phyloP scores from a whole-genome alignment of 1,140 invertebrate genomes.

The Coenobita brevimanus region DNA sequence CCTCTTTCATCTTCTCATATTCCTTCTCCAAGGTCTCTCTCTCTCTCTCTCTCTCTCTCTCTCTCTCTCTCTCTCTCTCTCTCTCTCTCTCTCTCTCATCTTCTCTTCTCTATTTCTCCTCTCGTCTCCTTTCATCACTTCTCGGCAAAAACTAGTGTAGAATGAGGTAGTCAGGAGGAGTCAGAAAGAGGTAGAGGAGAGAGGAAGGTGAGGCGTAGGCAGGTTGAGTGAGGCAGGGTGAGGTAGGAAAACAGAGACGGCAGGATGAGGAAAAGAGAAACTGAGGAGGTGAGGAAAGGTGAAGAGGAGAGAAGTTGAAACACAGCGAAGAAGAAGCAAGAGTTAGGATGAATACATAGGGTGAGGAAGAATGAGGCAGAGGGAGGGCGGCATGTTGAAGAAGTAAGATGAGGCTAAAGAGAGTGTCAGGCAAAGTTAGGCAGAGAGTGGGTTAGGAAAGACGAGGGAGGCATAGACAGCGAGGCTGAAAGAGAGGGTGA shows the following conservation, averaged over 20 bases:
- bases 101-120: constrained; percentile 11
- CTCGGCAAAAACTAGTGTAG: no score
- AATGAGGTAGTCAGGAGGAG: not conserved
- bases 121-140: no score
- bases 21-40: not conserved
- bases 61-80: constrained; percentile 22
- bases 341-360: not conserved
- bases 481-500: no score
- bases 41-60: constrained; percentile 22
- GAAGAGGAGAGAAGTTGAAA: not conserved
- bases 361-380: not conserved
- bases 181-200: not conserved
- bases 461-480: no score
- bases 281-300: not conserved
- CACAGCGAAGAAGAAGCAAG: not conserved
- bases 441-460: no score
- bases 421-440: no score
- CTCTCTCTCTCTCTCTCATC: constrained; percentile 18
- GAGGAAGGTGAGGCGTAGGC: not conserved
- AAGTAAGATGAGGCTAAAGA: no score
- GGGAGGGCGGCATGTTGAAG: no score
- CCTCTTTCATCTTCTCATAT: no score
- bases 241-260: not conserved
- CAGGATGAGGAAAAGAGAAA: not conserved
- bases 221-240: not conserved